Evolutionary conservation across 2,113 vertebrate genomes (phyloP), one percentile per base, ranked within the genome.

Genomic region (Melanerpes formicivorus): DNA sequence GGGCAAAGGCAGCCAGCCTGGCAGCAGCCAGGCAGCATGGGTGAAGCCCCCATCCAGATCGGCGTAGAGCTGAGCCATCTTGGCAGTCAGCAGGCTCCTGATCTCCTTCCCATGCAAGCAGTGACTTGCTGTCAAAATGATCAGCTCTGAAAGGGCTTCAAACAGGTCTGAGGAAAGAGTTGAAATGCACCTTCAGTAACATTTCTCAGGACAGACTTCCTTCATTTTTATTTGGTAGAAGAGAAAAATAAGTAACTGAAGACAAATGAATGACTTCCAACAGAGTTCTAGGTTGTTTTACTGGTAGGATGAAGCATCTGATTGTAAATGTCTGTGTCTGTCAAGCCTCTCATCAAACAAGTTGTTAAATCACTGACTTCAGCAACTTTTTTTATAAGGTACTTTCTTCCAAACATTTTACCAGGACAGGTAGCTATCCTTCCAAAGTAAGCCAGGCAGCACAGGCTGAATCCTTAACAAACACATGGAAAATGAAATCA

Each of bases 21-120:
- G 99, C 93, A 99, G 96, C 2, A 99, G 98, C 99, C 99, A 99
- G 62, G 99, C 99, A 10, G 98, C 99, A 0, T 99, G 99, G 76
- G 97, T 99, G 90, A 99, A 99, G 7, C 99, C 99, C 34, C 99
- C 99, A 27, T 99, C 99, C 97, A 99, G 93, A 91, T 99, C 99
- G 0, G 99, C 98, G 2, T 99, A 99, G 10, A 99, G 98, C 91
- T 99, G 99, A 18, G 99, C 99, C 91, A 99, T 98, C 56, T 97
- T 96, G 96, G 99, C 98, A 4, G 98, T 92, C 83, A 99, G 96
- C 87, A 99, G 95, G 87, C 97, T 96, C 84, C 99, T 98, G 91
- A 99, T 99, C 91, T 99, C 99, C 66, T 98, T 98, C 56, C 99
- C 99, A 2, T 99, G 99, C 26, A 99, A 98, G 95, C 99, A 99